Conservation (phyloP, 2,888 invertebrate genomes). For the Lepidocyrtoides sp. region DNA sequence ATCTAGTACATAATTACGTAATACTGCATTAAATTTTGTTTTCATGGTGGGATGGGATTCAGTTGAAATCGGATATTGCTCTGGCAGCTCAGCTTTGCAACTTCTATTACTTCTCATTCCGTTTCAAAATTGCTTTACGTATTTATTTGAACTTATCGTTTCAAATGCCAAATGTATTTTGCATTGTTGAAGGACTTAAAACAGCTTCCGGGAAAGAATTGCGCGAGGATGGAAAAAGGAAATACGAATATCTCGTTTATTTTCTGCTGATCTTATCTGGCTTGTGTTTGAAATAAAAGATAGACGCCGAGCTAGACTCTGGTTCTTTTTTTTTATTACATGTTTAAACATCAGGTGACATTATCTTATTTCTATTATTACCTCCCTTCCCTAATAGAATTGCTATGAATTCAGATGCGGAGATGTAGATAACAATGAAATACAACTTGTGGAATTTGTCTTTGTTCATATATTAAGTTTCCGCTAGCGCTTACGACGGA, state of each 20-base stretch:
- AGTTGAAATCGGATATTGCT: no score
- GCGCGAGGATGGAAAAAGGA: neutral
- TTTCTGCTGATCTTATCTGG: neutral
- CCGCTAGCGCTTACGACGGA: no score
- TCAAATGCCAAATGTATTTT: no score
- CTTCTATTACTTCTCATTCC: no score
- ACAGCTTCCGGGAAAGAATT: no score
- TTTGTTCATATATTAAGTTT: no score
- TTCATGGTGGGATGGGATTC: neutral
- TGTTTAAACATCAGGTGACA: slow-evolving; percentile 12
- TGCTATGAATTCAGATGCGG: neutral
- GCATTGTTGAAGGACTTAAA: no score
- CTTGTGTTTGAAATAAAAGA: neutral
- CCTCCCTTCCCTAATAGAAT: neutral
- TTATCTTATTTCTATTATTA: neutral
- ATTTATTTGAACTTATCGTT: no score
- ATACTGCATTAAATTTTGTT: neutral
- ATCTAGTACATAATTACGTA: neutral
- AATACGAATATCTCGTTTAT: neutral
- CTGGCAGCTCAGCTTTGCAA: no score
- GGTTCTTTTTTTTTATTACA: slow-evolving; percentile 12
- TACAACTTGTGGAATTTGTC: neutral
- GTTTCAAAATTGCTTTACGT: no score
- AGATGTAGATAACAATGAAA: neutral
- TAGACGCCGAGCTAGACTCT: neutral